A percentile compares a stretch with the other conserved stretches of the same genome.
Evolutionary conservation across 2,113 vertebrate species (phyloP).

Genomic region (Gallinago jamesoni): DNA sequence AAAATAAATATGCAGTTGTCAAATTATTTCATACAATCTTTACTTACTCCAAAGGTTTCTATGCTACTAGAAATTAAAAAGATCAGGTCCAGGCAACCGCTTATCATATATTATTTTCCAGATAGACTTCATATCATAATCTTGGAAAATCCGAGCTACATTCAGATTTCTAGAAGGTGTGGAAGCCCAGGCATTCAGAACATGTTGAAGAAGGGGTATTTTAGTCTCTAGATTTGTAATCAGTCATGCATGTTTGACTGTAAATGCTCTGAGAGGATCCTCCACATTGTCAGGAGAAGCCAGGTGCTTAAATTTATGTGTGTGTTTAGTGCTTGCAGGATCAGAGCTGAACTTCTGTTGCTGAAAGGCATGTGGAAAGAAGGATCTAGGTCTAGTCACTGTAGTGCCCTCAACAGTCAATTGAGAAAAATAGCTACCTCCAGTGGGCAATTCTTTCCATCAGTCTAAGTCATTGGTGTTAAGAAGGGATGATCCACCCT

Average conservation of each 20-base stretch:
- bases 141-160: neutral
- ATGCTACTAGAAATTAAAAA: neutral
- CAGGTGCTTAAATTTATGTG: neutral
- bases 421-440: neutral
- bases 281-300: neutral
- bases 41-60: neutral
- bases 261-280: neutral
- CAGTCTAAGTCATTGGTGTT: neutral
- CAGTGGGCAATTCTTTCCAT: neutral
- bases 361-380: neutral
- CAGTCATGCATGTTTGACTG: neutral
- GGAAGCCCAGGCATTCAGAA: neutral
- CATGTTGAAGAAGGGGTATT: neutral
- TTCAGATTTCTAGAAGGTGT: neutral
- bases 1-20: neutral
- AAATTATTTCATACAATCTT: neutral
- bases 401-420: neutral
- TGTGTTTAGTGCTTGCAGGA: neutral
- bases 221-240: neutral
- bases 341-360: neutral
- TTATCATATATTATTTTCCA: neutral
- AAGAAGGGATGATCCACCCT: neutral
- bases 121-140: neutral
- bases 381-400: neutral
- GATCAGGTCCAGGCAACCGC: neutral